Evolutionary conservation across 2,888 invertebrate species (phyloP).

Genomic region (Teleogryllus oceanicus): DNA sequence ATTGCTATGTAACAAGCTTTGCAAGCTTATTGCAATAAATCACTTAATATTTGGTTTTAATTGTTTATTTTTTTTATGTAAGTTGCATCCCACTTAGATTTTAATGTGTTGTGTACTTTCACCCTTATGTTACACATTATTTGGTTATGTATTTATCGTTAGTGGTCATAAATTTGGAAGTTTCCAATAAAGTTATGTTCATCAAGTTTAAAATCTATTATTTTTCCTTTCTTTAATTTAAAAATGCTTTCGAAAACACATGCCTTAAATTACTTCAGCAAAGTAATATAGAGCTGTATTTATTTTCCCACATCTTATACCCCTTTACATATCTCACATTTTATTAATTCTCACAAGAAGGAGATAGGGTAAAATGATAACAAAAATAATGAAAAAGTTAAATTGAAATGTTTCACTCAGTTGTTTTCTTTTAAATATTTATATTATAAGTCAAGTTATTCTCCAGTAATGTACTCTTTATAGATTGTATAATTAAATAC

Average conservation of each 20-base stretch:
- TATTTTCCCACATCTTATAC: too few species aligned
- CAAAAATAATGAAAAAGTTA: too few species aligned
- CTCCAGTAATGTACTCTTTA: too few species aligned
- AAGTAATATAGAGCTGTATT: too few species aligned
- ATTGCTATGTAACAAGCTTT: not conserved
- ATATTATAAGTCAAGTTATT: too few species aligned
- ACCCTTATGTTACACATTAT: not conserved
- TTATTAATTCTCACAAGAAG: too few species aligned
- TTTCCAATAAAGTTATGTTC: slow-evolving; percentile 2
- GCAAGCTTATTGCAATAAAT: not conserved
- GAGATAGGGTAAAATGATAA: too few species aligned
- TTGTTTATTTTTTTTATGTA: not conserved
- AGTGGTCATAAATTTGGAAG: slow-evolving; percentile 9
- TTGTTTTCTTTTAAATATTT: too few species aligned
- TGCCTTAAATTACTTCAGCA: too few species aligned
- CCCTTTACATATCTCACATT: too few species aligned
- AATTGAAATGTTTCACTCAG: too few species aligned
- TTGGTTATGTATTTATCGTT: slow-evolving; percentile 8
- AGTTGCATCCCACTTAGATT: not conserved
- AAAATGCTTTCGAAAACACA: too few species aligned
- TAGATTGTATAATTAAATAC: not conserved
- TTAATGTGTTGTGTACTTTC: slow-evolving; percentile 10
- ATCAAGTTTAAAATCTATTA: not conserved
- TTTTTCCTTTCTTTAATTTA: not conserved
- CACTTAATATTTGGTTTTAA: not conserved